A percentile compares a stretch with the other conserved stretches of the same genome.
Evolutionary conservation across 2,797 vertebrate species (phyloP).

Genomic region (Erethizon dorsatum): DNA sequence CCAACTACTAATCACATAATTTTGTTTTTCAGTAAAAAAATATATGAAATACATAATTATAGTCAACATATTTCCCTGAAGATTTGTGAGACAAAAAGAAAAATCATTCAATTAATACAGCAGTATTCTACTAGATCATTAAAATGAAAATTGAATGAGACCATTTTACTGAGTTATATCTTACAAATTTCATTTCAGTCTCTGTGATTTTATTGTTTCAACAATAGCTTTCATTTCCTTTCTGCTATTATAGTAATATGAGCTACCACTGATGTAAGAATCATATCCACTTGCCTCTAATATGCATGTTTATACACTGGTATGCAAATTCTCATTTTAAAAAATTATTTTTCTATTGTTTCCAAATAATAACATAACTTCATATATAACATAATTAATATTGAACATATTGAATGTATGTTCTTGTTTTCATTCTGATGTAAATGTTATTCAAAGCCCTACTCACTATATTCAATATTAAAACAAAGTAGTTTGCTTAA

Average conservation of each 20-base stretch:
- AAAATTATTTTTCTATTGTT: not conserved
- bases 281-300: not conserved
- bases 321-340: not conserved
- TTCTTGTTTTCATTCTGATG: not conserved
- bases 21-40: not conserved
- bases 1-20: not conserved
- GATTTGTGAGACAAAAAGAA: not conserved
- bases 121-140: conserved; percentile 1
- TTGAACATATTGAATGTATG: not conserved
- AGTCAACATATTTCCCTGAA: not conserved
- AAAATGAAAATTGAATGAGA: conserved; percentile 11
- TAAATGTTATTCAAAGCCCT: not conserved
- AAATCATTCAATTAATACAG: conserved; percentile 36
- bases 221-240: not conserved
- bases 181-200: not conserved
- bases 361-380: not conserved
- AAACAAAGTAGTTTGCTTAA: not conserved
- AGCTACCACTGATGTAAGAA: not conserved
- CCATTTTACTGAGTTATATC: not conserved
- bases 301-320: not conserved
- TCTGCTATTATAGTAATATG: not conserved
- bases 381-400: not conserved
- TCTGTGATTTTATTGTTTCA: not conserved
- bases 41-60: not conserved
- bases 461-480: not conserved